Base-by-base conservation (phyloP, 2,888 invertebrate species). In the Arctia plantaginis region DNA sequence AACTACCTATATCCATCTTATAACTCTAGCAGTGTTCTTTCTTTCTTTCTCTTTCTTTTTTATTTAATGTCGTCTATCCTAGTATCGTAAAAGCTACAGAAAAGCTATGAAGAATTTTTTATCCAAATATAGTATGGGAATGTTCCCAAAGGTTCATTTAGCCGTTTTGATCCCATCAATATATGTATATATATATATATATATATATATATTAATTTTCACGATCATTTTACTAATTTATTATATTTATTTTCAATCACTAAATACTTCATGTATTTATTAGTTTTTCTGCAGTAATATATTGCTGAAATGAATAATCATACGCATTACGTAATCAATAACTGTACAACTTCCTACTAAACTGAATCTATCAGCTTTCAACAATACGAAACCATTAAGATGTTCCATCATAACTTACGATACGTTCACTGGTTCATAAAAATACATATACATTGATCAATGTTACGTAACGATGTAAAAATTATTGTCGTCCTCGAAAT, bases 401-500 rank as follows among this genome's bases (percentile, higher is more conserved):
- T 73, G 75, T 76, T 77, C 74, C 73, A 65, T 72, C 69, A 76
- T 71, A 74, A 76, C 76, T 78, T 72, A 80, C 66, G 66, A 41
- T 73, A 75, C 68, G 71, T 77, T 78, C 70, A 75, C 69, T 79
- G 78, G 82, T 80, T 76, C 27, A 78, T 78, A 80, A 78, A 82
- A 77, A 80, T 78, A 75, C 75, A 64, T 35, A 73, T 64, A 80
- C 72, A 79, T 79, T 74, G 79, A 85, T 83, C 75, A 81, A 81
- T 73, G 69, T 73, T 70, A 71, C 74, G 73, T 77, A 80, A 70
- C 77, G 78, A 85, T 86, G 89, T 89, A 88, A 90, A 91, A 91
- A 88, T 87, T 89, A 90, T 91, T 89, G 88, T 90, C 87, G 82
- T 86, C 82, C 84, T 84, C 88, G 86, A 87, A 89, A 86, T 88